Percentiles rank a stretch among this genome's conserved stretches.
phyloP scores from a whole-genome alignment of 2,888 invertebrate species.

The Empis livida region DNA sequence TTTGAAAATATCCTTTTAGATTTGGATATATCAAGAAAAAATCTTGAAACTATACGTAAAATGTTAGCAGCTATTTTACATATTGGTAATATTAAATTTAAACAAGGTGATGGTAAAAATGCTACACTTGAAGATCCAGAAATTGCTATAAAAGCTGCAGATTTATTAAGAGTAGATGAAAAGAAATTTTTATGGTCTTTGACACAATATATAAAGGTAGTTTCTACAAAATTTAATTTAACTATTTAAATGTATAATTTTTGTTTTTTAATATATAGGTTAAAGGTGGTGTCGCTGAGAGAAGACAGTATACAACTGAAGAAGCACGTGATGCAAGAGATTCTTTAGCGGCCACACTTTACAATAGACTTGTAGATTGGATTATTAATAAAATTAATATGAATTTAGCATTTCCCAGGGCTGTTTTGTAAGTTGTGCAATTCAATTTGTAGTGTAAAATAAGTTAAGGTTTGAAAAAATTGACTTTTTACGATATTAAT shows the following conservation, averaged over 20 bases:
- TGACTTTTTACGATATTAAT: neutral
- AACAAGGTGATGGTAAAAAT: conserved; percentile 41
- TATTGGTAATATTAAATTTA: conserved; percentile 68
- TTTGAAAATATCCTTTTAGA: conserved; percentile 49
- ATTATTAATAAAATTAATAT: conserved; percentile 74
- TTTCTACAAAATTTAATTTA: neutral
- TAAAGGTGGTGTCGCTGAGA: conserved; percentile 44
- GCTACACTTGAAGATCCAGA: conserved; percentile 63
- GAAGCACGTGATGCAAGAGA: conserved; percentile 77
- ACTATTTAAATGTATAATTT: neutral
- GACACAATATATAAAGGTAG: conserved; percentile 69
- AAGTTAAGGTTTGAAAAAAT: neutral
- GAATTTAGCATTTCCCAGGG: conserved; percentile 66
- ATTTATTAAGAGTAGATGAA: conserved; percentile 61
- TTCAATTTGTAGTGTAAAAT: neutral
- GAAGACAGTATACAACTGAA: conserved; percentile 51
- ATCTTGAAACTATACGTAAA: conserved; percentile 56
- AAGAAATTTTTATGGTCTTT: conserved; percentile 77
- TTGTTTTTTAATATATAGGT: conserved; percentile 7
- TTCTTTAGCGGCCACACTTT: conserved; percentile 72
- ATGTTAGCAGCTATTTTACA: conserved; percentile 61
- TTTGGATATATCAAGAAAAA: conserved; percentile 59
- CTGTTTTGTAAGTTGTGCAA: conserved; percentile 64
- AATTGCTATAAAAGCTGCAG: conserved; percentile 56
- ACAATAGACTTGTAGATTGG: conserved; percentile 78